Conservation (phyloP, 1,140 invertebrate genomes). For the Magallana gigas region DNA sequence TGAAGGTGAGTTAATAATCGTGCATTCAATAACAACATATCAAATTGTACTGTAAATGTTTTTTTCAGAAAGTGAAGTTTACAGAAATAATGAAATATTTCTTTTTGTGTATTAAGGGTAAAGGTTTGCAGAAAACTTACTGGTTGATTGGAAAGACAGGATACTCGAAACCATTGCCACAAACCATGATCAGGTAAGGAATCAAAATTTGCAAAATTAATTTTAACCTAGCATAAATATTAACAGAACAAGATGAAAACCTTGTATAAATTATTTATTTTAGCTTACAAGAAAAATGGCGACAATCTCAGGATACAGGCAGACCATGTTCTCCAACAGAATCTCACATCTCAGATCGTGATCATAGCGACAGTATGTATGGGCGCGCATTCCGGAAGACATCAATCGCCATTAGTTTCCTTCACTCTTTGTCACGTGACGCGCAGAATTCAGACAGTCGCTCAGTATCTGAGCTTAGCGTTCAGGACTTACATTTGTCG, state of each 20-base stretch:
- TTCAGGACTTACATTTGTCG: conserved; percentile 52
- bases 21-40: too few species aligned
- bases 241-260: neutral
- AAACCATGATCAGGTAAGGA: conserved; percentile 61
- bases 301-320: conserved; percentile 50
- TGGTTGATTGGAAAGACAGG: conserved; percentile 71
- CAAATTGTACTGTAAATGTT: too few species aligned
- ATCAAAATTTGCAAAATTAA: neutral
- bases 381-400: conserved; percentile 68
- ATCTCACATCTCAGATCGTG: conserved; percentile 62
- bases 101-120: conserved; percentile 63
- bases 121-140: conserved; percentile 70
- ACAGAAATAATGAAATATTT: neutral
- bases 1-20: conserved; percentile 65
- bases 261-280: conserved; percentile 33
- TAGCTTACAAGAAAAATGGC: conserved; percentile 62
- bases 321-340: conserved; percentile 62
- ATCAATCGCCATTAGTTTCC: conserved; percentile 63
- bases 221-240: neutral
- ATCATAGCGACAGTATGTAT: conserved; percentile 69
- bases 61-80: too few species aligned
- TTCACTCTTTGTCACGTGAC: conserved; percentile 57
- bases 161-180: conserved; percentile 64
- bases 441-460: conserved; percentile 40
- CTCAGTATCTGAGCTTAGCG: conserved; percentile 52